Evolutionary conservation across 2,113 vertebrate genomes (phyloP).

Genomic region (Varanus komodoensis): DNA sequence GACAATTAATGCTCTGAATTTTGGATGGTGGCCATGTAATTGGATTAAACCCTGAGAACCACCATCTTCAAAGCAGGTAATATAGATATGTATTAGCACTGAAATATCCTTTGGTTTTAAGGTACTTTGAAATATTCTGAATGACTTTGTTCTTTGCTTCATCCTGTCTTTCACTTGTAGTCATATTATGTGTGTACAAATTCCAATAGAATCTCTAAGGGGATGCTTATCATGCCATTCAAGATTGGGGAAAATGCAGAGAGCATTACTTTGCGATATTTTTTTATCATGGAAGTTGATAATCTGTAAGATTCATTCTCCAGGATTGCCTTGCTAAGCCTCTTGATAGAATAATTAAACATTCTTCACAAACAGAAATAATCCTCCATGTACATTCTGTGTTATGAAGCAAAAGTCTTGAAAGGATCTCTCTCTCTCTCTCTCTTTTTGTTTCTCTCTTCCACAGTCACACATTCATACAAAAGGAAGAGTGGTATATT

Average conservation of each 20-base stretch:
- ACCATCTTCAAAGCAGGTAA: background rate
- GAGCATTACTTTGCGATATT: background rate
- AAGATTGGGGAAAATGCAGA: background rate
- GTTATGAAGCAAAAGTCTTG: background rate
- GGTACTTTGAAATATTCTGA: background rate
- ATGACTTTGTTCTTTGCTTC: constrained; percentile 20
- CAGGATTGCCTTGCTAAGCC: constrained; percentile 7
- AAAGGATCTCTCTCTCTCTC: background rate
- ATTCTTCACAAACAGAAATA: constrained; percentile 31
- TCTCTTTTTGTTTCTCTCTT: background rate
- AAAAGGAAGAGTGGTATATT: background rate
- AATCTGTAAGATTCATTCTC: constrained; percentile 33
- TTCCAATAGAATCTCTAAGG: background rate
- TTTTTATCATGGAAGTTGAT: constrained; percentile 29
- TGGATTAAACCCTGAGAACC: background rate
- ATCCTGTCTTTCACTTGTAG: constrained; percentile 2
- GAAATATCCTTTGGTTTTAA: constrained; percentile 5
- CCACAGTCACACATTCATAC: background rate
- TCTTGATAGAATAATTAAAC: constrained; percentile 35
- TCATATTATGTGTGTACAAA: constrained; percentile 3
- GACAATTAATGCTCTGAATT: background rate
- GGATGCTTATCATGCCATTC: constrained; percentile 12
- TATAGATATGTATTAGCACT: background rate
- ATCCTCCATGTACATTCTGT: constrained; percentile 22
- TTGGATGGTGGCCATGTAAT: background rate